Evolutionary conservation across 2,113 vertebrate species (phyloP), one percentile per base, ranked within the genome.

Genomic region (Pseudois nayaur): DNA sequence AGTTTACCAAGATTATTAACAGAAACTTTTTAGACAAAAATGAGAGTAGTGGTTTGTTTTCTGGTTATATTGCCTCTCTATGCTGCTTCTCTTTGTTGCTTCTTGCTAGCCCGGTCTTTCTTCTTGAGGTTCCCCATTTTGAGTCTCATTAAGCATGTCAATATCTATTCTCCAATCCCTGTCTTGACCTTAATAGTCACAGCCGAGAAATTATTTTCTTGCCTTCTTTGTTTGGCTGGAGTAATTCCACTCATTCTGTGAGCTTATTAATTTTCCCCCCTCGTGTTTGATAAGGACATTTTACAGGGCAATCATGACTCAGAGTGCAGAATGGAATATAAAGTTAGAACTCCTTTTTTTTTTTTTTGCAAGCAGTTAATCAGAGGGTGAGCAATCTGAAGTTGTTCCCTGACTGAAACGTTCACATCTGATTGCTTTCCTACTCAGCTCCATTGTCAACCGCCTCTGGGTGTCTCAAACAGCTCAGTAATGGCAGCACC

Each of bases 121-220:
- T 40, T 29, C 74, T 74, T 12, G 21, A 85, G 86, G 55, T 89
- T 9, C 2, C 21, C 48, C 11, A 60, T 17, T 91, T 98, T 86
- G 84, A 89, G 25, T 92, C 3, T 71, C 88, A 87, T 93, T 96
- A 54, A 93, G 96, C 89, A 95, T 83, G 31, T 57, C 36, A 31
- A 10, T 94, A 89, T 50, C 86, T 97, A 36, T 48, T 59, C 59
- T 96, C 95, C 33, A 21, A 52, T 86, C 62, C 74, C 36, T 52
- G 17, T 45, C 36, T 67, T 57, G 87, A 94, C 89, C 78, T 96
- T 60, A 93, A 90, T 64, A 96, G 31, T 87, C 94, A 17, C 8
- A 87, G 71, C 19, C 45, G 96, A 94, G 89, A 98, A 95, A 95
- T 86, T 43, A 45, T 87, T 97, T 98, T 96, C 57, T 91, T 96